Conservation (phyloP, 2,888 invertebrate genomes). For the Diaprepes abbreviatus region DNA sequence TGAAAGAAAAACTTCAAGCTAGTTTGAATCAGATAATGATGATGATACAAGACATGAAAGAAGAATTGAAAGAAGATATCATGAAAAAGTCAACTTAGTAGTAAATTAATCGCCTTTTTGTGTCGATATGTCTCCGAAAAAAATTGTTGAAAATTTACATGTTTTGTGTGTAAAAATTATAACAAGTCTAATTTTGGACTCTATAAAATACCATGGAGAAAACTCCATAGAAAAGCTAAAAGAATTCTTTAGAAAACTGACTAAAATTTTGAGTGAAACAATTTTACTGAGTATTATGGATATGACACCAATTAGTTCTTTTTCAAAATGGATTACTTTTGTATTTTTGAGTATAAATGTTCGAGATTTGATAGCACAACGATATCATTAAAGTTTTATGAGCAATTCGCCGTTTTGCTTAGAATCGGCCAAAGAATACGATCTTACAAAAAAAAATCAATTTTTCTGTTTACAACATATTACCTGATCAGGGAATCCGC, state of each 20-base stretch:
- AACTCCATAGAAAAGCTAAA: not conserved
- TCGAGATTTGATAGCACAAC: constrained; percentile 30
- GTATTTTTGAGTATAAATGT: constrained; percentile 25
- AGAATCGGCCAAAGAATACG: too few species aligned
- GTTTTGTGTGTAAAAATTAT: constrained; percentile 31
- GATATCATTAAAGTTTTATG: constrained; percentile 41
- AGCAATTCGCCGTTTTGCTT: constrained; percentile 68
- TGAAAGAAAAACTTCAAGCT: too few species aligned
- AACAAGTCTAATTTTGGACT: constrained; percentile 14
- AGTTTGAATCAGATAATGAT: too few species aligned
- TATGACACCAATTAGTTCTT: constrained; percentile 27
- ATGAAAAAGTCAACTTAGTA: constrained; percentile 41
- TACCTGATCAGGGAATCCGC: too few species aligned
- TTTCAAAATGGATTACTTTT: constrained; percentile 39
- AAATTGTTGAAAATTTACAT: constrained; percentile 47
- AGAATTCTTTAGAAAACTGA: constrained; percentile 30
- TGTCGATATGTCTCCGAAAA: constrained; percentile 46
- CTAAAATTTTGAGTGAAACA: constrained; percentile 25
- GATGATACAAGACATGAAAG: too few species aligned
- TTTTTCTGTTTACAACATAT: too few species aligned
- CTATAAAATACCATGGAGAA: constrained; percentile 23
- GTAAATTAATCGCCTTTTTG: constrained; percentile 21
- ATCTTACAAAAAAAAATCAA: too few species aligned
- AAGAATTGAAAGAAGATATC: too few species aligned
- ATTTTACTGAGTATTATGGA: constrained; percentile 35